Evolutionary conservation across 2,113 vertebrate species (phyloP).

Genomic region (Alectura lathami): DNA sequence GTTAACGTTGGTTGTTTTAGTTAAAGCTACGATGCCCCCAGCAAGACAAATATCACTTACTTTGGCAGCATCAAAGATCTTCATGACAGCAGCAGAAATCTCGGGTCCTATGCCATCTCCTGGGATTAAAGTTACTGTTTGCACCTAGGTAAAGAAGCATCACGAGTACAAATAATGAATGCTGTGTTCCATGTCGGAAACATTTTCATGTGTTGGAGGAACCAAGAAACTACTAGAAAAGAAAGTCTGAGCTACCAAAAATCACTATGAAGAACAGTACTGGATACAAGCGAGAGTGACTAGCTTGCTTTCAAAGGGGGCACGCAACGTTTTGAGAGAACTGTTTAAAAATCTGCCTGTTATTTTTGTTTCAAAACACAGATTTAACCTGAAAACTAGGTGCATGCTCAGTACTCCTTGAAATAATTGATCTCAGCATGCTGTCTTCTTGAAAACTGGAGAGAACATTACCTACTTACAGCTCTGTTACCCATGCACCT

Average conservation of each 20-base stretch:
- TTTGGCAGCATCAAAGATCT: slow-evolving; percentile 94
- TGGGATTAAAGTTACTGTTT: slow-evolving; percentile 95
- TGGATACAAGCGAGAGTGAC: neutral
- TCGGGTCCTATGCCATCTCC: slow-evolving; percentile 97
- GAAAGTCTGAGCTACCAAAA: neutral
- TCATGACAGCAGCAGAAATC: slow-evolving; percentile 91
- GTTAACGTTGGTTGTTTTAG: neutral
- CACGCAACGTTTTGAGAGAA: neutral
- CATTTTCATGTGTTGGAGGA: neutral
- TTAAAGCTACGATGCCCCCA: neutral
- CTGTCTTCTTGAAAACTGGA: neutral
- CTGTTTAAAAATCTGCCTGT: neutral
- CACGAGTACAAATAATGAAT: slow-evolving; percentile 8
- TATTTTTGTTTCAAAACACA: neutral
- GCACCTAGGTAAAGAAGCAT: slow-evolving; percentile 75
- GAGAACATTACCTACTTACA: neutral
- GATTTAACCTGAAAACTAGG: neutral
- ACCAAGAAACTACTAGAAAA: neutral
- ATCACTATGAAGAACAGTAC: neutral
- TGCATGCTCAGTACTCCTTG: neutral
- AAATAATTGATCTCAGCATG: neutral
- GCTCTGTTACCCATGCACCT: neutral
- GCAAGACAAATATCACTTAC: slow-evolving; percentile 67
- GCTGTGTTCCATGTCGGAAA: neutral
- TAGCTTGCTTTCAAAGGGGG: neutral